Conservation (phyloP, 2,797 vertebrate genomes). For the Jordanella pulchra region DNA sequence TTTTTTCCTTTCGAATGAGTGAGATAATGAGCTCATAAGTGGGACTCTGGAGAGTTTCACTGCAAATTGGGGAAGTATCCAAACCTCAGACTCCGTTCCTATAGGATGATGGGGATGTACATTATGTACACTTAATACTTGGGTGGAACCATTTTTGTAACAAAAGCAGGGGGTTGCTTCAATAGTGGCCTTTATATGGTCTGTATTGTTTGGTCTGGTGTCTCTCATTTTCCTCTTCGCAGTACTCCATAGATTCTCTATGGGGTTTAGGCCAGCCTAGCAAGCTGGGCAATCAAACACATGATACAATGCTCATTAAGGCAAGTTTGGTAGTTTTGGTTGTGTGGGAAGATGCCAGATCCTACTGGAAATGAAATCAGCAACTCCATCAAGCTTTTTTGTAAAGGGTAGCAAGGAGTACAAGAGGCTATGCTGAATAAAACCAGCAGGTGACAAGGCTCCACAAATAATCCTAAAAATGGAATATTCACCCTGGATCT, state of each 20-base stretch:
- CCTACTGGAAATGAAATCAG: neutral
- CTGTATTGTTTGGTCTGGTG: neutral
- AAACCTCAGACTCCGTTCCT: too few relatives aligned
- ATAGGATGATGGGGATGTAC: neutral
- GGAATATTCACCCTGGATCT: neutral
- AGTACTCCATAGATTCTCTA: neutral
- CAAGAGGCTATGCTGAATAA: neutral
- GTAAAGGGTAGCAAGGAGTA: neutral
- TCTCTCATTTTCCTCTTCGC: neutral
- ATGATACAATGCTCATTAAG: neutral
- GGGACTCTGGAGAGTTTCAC: too few relatives aligned
- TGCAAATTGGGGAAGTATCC: too few relatives aligned
- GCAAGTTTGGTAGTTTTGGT: neutral
- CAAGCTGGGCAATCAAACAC: neutral
- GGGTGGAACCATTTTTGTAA: neutral
- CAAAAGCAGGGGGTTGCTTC: neutral
- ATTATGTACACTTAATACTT: neutral
- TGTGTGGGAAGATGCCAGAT: neutral
- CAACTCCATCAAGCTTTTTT: neutral
- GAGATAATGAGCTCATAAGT: too few relatives aligned
- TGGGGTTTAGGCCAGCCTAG: neutral
- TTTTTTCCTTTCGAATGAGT: too few relatives aligned
- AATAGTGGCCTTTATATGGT: neutral
- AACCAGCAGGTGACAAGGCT: neutral
- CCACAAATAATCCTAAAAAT: neutral